A percentile compares a stretch with the other conserved stretches of the same genome.
phyloP scores from a whole-genome alignment of 2,113 vertebrate species.

The Sprattus sprattus region DNA sequence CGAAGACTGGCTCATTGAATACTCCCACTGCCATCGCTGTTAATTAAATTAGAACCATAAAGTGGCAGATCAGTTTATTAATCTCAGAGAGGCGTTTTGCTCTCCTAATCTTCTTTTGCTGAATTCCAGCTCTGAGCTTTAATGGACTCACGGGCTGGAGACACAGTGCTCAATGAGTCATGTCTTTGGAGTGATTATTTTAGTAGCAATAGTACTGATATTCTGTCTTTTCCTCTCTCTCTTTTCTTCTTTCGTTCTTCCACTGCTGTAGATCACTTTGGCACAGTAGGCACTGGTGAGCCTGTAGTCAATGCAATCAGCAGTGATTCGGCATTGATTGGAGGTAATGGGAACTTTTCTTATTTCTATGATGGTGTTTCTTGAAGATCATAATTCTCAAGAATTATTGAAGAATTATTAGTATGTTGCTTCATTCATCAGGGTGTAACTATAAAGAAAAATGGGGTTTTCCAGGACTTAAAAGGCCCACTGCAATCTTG shows the following conservation, averaged over 20 bases:
- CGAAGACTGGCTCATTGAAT: conserved; percentile 55
- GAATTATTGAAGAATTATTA: background rate
- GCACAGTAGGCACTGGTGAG: conserved; percentile 78
- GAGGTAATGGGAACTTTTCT: conserved; percentile 77
- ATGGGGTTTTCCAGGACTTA: background rate
- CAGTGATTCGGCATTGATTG: conserved; percentile 87
- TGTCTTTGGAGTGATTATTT: conserved; percentile 39
- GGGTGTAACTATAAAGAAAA: background rate
- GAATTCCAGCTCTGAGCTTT: background rate
- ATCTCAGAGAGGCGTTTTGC: conserved; percentile 40
- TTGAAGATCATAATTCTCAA: background rate
- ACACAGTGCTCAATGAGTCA: conserved; percentile 40
- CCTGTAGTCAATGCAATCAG: conserved; percentile 80
- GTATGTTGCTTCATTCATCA: background rate
- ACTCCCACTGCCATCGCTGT: conserved; percentile 25
- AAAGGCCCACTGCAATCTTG: background rate
- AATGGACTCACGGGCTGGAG: background rate
- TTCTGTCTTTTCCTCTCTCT: conserved; percentile 27
- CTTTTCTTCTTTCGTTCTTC: conserved; percentile 26
- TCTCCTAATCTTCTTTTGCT: background rate
- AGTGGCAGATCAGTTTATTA: conserved; percentile 54
- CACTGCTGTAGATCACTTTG: conserved; percentile 81
- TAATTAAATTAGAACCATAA: conserved; percentile 47
- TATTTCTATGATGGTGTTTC: background rate
- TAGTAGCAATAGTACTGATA: conserved; percentile 28